Base-by-base conservation (phyloP, 2,113 vertebrate genomes). In the Caranx melampygus region DNA sequence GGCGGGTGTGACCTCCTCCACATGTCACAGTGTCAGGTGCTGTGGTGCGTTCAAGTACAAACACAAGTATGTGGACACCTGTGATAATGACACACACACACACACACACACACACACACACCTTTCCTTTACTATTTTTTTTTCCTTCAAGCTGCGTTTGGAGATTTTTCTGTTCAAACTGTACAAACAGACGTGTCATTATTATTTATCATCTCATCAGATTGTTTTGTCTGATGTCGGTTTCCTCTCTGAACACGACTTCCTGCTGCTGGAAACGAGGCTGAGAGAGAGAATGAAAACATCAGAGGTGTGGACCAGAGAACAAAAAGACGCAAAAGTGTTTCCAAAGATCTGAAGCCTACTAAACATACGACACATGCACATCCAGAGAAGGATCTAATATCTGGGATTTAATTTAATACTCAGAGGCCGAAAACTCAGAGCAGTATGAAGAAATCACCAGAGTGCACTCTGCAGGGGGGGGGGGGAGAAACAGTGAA, bases 371-470 rank as follows among this genome's bases (percentile, higher is more conserved):
- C 26, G 26, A 1, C 26, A 26, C 26, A 26, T 26, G 1, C 26
- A 26, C 26, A 26, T 26, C 1, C 26, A 26, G 26, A 55, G 45
- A 59, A 51, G 9, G 3, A 35, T 44, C 14, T 14, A 6, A 69
- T 67, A 47, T 40, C 18, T 49, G 18, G 65, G n/a, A 76, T 72
- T 65, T 85, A 34, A 59, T 79, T 35, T 68, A 60, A 69, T 51
- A 67, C 60, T 40, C 20, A 55, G n/a, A 68, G 40, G 16, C 35
- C 45, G 12, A 47, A 49, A 78, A 60, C 33, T 66, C 44, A 42
- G 26, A 59, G 45, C 40, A 40, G 52, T 60, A 31, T 57, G 62
- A 77, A 78, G 77, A 86, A 90, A 81, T 87, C 69, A 1, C 42
- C 35, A 26, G 74, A 74, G 82, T 69, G 76, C 73, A 72, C 73